Evolutionary conservation across 2,797 vertebrate species (phyloP).

Genomic region (Pangasius sanitwongsei): DNA sequence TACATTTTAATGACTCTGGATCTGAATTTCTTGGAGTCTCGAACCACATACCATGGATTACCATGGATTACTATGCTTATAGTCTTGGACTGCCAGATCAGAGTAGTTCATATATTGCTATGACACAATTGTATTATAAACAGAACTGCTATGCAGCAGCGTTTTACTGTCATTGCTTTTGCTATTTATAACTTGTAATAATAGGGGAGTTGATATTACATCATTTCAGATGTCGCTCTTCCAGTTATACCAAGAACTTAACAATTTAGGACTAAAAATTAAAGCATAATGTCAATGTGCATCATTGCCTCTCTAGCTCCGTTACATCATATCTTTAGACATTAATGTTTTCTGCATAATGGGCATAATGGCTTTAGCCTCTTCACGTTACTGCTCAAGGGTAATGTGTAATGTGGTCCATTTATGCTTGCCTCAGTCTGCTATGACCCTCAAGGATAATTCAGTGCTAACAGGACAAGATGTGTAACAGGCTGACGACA

Average conservation of each 20-base stretch:
- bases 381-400: conserved; percentile 23
- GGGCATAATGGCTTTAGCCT: conserved; percentile 26
- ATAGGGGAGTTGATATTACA: conserved; percentile 71
- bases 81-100: conserved; percentile 60
- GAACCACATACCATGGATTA: background rate
- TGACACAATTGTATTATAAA: conserved; percentile 73
- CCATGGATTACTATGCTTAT: conserved; percentile 64
- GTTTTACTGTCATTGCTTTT: conserved; percentile 80
- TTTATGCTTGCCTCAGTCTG: conserved; percentile 1
- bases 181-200: conserved; percentile 58
- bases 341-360: conserved; percentile 29
- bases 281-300: background rate
- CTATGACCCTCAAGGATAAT: conserved; percentile 13
- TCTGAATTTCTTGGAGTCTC: background rate
- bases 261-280: background rate
- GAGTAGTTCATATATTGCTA: conserved; percentile 64
- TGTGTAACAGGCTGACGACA: conserved; percentile 9
- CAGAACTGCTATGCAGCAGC: conserved; percentile 64
- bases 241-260: background rate
- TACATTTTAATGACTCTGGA: background rate
- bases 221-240: conserved; percentile 67
- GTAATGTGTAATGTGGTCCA: conserved; percentile 2
- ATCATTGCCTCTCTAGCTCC: conserved; percentile 39
- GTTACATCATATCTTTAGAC: conserved; percentile 27
- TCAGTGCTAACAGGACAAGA: conserved; percentile 15